Evolutionary conservation across 2,888 invertebrate genomes (phyloP), one percentile per base, ranked within the genome.

Genomic region (Aporophyla nigra): DNA sequence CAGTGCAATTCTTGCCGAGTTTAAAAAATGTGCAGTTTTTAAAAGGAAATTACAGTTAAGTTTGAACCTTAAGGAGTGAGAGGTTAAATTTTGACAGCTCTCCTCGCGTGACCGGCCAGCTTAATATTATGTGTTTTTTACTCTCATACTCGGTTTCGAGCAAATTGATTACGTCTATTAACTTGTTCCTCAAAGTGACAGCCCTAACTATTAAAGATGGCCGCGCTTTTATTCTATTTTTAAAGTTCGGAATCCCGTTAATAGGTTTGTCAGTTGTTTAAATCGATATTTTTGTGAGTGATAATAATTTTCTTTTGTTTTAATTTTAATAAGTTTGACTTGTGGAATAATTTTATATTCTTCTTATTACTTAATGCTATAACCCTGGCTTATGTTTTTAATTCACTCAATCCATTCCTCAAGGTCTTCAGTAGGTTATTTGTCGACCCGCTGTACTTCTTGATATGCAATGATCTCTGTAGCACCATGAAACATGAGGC

Each of bases 101-200:
- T 85, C 85, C 80, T 94, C 91, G 94, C 94, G 94, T 95, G 94
- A 93, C 93, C 90, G 89, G 88, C 89, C 89, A 87, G 87, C 86
- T 88, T 92, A 92, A 92, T 93, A 90, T 87, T 87, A 78, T 78
- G 68, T 86, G 90, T 91, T 92, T 93, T 93, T 91, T 90, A 87
- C 80, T 82, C 89, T 88, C 88, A 91, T 90, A 90, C 87, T 89
- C 86, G 91, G 89, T 92, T 93, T 93, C 88, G 86, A 90, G 89
- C 91, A 93, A 94, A 94, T 94, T 95, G 93, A 94, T 94, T 93
- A 92, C 84, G 90, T 92, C 93, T 93, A 94, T 94, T 94, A 94
- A 92, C 92, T 93, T 92, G 93, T 94, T 93, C 89, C 90, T 89
- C 78, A 88, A 90, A 91, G 91, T 93, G 94, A 93, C 94, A 93